phyloP scores from a whole-genome alignment of 2,113 vertebrate species.

The Colinus virginianus region DNA sequence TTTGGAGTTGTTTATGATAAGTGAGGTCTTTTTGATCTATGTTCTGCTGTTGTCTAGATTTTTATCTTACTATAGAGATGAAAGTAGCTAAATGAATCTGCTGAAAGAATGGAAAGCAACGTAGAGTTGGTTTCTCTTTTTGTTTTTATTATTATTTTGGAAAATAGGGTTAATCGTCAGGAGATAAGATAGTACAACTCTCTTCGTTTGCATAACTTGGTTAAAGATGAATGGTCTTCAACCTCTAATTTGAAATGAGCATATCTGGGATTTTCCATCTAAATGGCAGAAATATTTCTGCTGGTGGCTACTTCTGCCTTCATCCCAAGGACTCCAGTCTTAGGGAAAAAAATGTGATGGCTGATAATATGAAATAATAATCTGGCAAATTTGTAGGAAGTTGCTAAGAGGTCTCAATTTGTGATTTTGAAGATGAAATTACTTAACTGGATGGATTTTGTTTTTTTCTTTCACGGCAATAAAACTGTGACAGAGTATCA shows the following conservation, averaged over 20 bases:
- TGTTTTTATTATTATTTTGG: neutral
- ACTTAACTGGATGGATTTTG: neutral
- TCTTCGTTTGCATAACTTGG: neutral
- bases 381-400: neutral
- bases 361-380: neutral
- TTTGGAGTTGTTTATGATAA: conserved; percentile 11
- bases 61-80: conserved; percentile 1
- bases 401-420: neutral
- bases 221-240: neutral
- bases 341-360: neutral
- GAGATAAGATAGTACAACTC: neutral
- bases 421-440: neutral
- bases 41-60: conserved; percentile 22
- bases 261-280: neutral
- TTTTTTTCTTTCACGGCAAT: neutral
- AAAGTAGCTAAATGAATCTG: neutral
- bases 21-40: conserved; percentile 21
- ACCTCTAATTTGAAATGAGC: neutral
- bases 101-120: neutral
- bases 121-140: neutral
- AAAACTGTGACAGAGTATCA: neutral
- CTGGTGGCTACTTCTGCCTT: neutral
- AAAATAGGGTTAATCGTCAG: neutral
- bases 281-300: neutral
- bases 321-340: neutral